Evolutionary conservation across 2,888 invertebrate species (phyloP).

Genomic region (Oscheius myriophilus): DNA sequence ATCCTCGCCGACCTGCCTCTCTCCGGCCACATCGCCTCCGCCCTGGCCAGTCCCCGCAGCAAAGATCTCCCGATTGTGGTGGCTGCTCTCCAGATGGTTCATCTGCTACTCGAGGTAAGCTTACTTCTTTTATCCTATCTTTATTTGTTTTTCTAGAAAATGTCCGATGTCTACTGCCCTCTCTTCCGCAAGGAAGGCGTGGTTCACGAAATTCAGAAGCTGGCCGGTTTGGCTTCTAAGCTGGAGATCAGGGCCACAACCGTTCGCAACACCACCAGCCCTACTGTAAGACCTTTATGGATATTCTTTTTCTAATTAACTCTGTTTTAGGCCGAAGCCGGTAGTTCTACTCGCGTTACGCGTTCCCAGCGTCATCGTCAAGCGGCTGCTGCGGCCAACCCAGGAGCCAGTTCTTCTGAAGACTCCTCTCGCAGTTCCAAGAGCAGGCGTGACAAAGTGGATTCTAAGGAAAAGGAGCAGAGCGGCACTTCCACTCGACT

Average conservation of each 20-base stretch:
- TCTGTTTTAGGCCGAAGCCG: slow-evolving; percentile 2
- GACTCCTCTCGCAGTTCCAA: slow-evolving; percentile 10
- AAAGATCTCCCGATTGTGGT: slow-evolving; percentile 95
- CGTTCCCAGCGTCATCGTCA: slow-evolving; percentile 17
- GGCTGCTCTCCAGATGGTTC: slow-evolving; percentile 94
- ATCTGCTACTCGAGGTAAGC: slow-evolving; percentile 78
- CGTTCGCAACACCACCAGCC: slow-evolving; percentile 10
- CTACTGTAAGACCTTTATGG: too few relatives aligned
- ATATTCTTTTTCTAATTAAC: background rate
- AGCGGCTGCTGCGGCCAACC: background rate
- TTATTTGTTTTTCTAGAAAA: slow-evolving; percentile 92
- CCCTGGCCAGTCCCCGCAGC: slow-evolving; percentile 84
- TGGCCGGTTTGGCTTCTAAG: slow-evolving; percentile 2
- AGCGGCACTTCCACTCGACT: background rate
- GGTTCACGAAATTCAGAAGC: slow-evolving; percentile 38
- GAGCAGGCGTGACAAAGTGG: background rate
- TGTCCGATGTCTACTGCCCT: slow-evolving; percentile 91
- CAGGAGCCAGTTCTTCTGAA: background rate
- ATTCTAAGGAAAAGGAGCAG: slow-evolving; percentile 7
- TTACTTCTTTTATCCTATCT: slow-evolving; percentile 78
- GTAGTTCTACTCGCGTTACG: slow-evolving; percentile 19
- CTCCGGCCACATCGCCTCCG: slow-evolving; percentile 91
- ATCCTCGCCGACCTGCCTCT: slow-evolving; percentile 73
- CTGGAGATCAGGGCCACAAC: slow-evolving; percentile 22
- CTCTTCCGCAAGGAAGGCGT: slow-evolving; percentile 93